A percentile compares a stretch with the other conserved stretches of the same genome.
phyloP scores from a whole-genome alignment of 2,113 vertebrate genomes.

The Pygoscelis adeliae region DNA sequence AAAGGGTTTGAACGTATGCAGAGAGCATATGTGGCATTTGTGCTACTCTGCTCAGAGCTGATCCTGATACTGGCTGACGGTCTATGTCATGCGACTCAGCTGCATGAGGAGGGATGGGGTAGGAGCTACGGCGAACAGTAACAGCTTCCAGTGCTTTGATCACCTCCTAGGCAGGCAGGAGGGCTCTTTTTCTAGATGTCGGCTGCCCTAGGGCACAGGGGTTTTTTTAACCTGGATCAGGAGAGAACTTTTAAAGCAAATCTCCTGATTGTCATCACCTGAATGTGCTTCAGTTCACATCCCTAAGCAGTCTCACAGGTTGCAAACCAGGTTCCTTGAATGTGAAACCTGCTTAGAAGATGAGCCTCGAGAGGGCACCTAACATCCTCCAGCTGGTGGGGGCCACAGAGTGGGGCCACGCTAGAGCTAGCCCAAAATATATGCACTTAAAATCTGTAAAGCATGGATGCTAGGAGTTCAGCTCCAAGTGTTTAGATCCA shows the following conservation, averaged over 20 bases:
- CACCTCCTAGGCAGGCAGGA: background rate
- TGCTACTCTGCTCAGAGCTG: background rate
- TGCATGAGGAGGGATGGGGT: background rate
- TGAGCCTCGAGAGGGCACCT: background rate
- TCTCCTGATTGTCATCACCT: background rate
- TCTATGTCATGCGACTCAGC: accelerated
- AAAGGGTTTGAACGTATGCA: background rate
- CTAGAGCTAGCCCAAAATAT: background rate
- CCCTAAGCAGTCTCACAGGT: background rate
- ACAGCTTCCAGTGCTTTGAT: background rate
- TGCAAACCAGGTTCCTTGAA: background rate
- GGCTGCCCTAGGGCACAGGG: background rate
- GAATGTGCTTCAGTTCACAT: background rate
- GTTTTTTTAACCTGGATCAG: background rate
- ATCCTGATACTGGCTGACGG: too few relatives aligned
- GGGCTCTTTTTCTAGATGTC: background rate
- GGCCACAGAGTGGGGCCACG: background rate
- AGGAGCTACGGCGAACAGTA: background rate
- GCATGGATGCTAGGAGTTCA: background rate
- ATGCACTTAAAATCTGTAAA: background rate
- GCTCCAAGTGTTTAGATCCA: background rate
- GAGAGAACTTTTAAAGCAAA: background rate
- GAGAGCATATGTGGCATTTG: accelerated
- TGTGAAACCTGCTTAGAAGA: background rate
- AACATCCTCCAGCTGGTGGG: background rate